These are phyloP conservation scores for Holothuria glaberrima DNA, from an alignment of 35 echinoderm and acorn worm species.

Conservation along the genomic window DNA sequence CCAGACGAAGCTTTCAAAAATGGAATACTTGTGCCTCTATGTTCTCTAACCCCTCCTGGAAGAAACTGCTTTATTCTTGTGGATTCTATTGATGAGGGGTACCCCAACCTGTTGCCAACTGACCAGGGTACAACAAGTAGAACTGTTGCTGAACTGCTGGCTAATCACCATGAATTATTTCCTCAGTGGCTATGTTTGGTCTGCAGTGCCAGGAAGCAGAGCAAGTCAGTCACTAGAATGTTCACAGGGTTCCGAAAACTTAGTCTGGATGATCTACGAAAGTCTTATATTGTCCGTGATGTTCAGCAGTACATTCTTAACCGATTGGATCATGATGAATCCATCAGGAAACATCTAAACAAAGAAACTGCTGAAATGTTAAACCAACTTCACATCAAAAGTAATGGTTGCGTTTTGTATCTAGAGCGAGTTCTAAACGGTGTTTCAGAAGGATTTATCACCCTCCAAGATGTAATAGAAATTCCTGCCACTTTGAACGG, in stretches of 20 bases:
- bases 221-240: slow-evolving; percentile 93
- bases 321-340: slow-evolving; percentile 89
- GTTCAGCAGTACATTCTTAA: slow-evolving; percentile 98
- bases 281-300: slow-evolving; percentile 96
- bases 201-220: slow-evolving; percentile 94
- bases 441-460: slow-evolving; percentile 88
- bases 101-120: slow-evolving; percentile 63
- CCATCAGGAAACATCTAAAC: slow-evolving; percentile 89
- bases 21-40: slow-evolving; percentile 89
- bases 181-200: slow-evolving; percentile 93
- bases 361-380: slow-evolving; percentile 98
- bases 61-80: slow-evolving; percentile 98
- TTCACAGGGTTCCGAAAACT: slow-evolving; percentile 98
- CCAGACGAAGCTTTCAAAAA: slow-evolving; percentile 99
- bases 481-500: slow-evolving; percentile 99
- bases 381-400: slow-evolving; percentile 98
- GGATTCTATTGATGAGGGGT: slow-evolving; percentile 95
- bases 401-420: slow-evolving; percentile 98
- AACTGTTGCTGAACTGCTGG: slow-evolving; percentile 93
- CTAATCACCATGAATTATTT: slow-evolving; percentile 98
- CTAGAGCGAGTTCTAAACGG: slow-evolving; percentile 96
- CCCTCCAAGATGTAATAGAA: slow-evolving; percentile 85
- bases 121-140: slow-evolving; percentile 80
- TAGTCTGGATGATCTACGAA: slow-evolving; percentile 93
- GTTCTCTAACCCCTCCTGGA: slow-evolving; percentile 83